Conservation (phyloP, 64 coral and sea anemone genomes). For the Porites australiensis region DNA sequence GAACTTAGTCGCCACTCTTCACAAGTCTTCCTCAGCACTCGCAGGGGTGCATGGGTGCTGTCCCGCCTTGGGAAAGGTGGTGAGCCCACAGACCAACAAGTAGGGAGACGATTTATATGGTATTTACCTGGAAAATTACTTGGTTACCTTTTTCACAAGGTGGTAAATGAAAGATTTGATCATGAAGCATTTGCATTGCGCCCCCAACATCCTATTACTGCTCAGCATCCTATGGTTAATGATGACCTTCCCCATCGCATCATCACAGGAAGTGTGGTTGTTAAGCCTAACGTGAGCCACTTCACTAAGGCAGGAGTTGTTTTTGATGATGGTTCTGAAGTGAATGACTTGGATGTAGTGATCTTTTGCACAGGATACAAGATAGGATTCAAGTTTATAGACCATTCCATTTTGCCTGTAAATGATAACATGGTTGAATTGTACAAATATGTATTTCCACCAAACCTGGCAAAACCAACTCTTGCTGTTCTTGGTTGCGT, state of each 20-base stretch:
- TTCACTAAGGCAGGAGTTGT: constrained; percentile 80
- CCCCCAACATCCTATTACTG: constrained; percentile 57
- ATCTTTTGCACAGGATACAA: constrained; percentile 95
- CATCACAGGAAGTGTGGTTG: constrained; percentile 54
- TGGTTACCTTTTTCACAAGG: background rate
- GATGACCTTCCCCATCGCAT: constrained; percentile 87
- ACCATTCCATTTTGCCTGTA: constrained; percentile 72
- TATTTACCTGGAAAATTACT: constrained; percentile 2
- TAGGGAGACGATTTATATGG: background rate
- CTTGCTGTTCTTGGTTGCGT: constrained; percentile 85
- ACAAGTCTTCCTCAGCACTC: constrained; percentile 91
- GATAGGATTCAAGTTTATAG: constrained; percentile 79
- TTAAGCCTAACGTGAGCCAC: constrained; percentile 82
- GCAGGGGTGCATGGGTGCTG: constrained; percentile 91
- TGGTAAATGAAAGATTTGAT: constrained; percentile 66
- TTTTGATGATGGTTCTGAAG: constrained; percentile 77
- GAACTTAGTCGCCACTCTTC: constrained; percentile 83
- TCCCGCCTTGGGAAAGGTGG: constrained; percentile 77
- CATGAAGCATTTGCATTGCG: constrained; percentile 60
- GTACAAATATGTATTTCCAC: constrained; percentile 96
- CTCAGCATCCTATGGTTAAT: constrained; percentile 89
- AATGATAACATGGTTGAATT: constrained; percentile 77
- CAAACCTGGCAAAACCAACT: constrained; percentile 69
- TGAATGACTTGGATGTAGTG: constrained; percentile 80
- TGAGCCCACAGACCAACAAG: constrained; percentile 63